These are phyloP conservation scores for Diphyllodes magnificus DNA, from an alignment of 2,113 vertebrate genomes.

Conservation along the genomic window DNA sequence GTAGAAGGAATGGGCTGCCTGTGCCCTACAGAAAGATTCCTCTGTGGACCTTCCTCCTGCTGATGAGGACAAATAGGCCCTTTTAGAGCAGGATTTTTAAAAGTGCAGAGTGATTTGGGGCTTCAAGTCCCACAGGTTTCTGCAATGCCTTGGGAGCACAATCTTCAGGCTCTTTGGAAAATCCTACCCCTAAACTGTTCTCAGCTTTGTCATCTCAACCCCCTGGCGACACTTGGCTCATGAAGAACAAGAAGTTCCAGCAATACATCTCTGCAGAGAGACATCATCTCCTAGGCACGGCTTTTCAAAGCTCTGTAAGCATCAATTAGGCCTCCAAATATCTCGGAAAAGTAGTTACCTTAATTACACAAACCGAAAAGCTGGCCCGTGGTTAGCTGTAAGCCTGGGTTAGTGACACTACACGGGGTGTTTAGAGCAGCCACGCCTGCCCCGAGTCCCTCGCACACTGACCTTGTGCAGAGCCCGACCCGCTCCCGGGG, in stretches of 20 bases:
- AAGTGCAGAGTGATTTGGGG: conserved; percentile 19
- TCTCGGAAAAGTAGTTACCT: neutral
- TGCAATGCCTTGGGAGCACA: neutral
- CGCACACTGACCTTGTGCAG: neutral
- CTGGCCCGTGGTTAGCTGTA: accelerated
- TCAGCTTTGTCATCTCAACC: neutral
- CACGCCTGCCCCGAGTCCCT: neutral
- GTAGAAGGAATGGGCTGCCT: conserved; percentile 7
- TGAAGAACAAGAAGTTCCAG: neutral
- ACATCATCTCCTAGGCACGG: neutral
- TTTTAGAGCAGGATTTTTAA: conserved; percentile 18
- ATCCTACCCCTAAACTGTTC: neutral
- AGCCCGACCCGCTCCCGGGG: neutral
- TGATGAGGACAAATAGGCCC: conserved; percentile 35
- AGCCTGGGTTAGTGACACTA: neutral
- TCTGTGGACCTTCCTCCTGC: conserved; percentile 1
- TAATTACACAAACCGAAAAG: accelerated
- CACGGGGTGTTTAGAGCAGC: neutral
- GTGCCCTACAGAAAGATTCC: conserved; percentile 13
- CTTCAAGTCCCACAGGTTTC: neutral
- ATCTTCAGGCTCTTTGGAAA: neutral
- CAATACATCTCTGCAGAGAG: neutral
- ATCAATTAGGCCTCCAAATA: neutral
- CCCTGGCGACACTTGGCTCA: neutral
- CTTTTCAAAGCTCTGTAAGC: neutral